Evolutionary conservation across 2,888 invertebrate species (phyloP), one percentile per base, ranked within the genome.

Genomic region (Prenolepis imparis): DNA sequence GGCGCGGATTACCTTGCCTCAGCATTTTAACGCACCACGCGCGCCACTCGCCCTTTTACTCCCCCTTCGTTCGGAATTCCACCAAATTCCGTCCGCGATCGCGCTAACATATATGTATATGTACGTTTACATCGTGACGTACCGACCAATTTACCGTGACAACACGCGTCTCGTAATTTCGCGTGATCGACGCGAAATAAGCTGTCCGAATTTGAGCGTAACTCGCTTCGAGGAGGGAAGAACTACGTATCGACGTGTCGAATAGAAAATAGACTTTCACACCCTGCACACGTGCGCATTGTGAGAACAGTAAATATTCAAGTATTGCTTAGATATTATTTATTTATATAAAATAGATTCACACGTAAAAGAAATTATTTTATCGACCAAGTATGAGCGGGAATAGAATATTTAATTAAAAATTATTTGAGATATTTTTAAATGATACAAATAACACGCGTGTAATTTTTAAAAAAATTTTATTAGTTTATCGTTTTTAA

Each of bases 1-100:
- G 59, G 57, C 66, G 80, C 80, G 83, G 82, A 73, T 81, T 74
- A 86, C 86, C 87, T 90, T 87, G 88, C 78, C 82, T 88, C 90
- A 82, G 85, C 90, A 67, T 87, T 89, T 89, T 90, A 88, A 85
- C 87, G 61, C 78, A 44, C 61, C 77, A 59, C 59, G 18, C 57
- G 18, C 48, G 32, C 18, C 24, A 39, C 32, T 55, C 75, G 48
- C 67, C 28, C 28, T 52, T 55, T 21, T 36, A 15, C n/a, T 11
- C 15, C 64, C 61, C 28, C 28, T 18, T 15, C 6, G 8, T n/a
- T 36, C 24, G 68, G 68, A 52, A 52, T 77, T 41, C 52, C 67
- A 75, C 24, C 77, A n/a, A n/a, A 24, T 52, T 52, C 39, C 39
- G 39, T 24, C 18, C 67, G 24, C 67, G 75, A 75, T 75, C 67